Conservation (phyloP, 2,113 vertebrate species). For the Rhineura floridana region DNA sequence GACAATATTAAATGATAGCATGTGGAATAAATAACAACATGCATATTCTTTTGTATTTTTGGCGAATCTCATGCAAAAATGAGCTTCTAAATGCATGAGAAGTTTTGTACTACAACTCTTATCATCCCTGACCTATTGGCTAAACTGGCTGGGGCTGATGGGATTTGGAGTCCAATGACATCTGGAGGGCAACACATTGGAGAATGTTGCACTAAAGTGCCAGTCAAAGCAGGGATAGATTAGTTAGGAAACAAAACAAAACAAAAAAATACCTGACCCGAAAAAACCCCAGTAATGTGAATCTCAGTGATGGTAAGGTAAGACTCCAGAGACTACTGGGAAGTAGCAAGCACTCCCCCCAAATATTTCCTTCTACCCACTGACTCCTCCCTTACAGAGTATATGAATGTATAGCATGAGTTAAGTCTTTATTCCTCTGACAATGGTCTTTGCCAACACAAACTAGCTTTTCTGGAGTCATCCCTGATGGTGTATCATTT, state of each 20-base stretch:
- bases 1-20: not conserved
- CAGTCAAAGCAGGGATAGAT: too few relatives aligned
- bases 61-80: not conserved
- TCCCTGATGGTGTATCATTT: not conserved
- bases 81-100: not conserved
- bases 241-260: too few relatives aligned
- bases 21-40: not conserved
- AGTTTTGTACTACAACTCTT: too few relatives aligned
- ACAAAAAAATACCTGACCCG: too few relatives aligned
- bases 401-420: not conserved
- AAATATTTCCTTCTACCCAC: not conserved
- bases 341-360: not conserved
- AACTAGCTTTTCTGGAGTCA: not conserved
- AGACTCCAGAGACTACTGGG: not conserved
- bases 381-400: not conserved
- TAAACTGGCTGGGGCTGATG: too few relatives aligned
- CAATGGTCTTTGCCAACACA: not conserved
- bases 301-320: not conserved
- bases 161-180: too few relatives aligned
- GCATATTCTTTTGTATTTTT: not conserved
- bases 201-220: too few relatives aligned
- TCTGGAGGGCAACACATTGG: too few relatives aligned
- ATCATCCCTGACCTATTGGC: too few relatives aligned
- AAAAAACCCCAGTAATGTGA: too few relatives aligned
- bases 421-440: not conserved